phyloP scores from a whole-genome alignment of 2,113 vertebrate species.

The Bothrops jararaca region DNA sequence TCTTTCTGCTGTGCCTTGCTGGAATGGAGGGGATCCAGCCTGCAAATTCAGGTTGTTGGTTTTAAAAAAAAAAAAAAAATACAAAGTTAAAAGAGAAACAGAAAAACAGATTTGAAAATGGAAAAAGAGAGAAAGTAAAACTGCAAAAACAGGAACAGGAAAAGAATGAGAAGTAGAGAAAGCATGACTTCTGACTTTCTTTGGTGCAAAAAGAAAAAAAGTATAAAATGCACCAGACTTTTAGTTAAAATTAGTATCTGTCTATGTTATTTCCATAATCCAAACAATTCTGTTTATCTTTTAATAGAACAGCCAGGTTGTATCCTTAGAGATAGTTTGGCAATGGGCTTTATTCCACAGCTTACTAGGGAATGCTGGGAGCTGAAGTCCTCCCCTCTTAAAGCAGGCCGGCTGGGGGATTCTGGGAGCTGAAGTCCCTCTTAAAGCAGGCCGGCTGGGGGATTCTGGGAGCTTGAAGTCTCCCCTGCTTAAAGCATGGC shows the following conservation, averaged over 20 bases:
- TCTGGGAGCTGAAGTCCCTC: not conserved
- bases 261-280: not conserved
- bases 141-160: not conserved
- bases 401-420: too few species aligned
- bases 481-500: fast-evolving
- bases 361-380: not conserved
- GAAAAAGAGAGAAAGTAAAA: not conserved
- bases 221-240: not conserved
- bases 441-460: not conserved
- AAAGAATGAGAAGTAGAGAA: not conserved
- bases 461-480: too few species aligned
- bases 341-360: not conserved
- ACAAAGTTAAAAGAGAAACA: not conserved
- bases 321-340: not conserved
- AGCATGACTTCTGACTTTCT: not conserved
- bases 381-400: too few species aligned
- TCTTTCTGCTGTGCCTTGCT: not conserved
- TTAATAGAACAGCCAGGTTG: not conserved
- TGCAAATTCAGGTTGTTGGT: not conserved
- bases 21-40: not conserved
- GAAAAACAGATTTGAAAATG: not conserved
- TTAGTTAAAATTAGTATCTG: not conserved
- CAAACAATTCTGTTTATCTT: not conserved
- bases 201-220: not conserved
- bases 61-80: not conserved